phyloP scores from a whole-genome alignment of 1,140 invertebrate genomes.

The Nasonia vitripennis region DNA sequence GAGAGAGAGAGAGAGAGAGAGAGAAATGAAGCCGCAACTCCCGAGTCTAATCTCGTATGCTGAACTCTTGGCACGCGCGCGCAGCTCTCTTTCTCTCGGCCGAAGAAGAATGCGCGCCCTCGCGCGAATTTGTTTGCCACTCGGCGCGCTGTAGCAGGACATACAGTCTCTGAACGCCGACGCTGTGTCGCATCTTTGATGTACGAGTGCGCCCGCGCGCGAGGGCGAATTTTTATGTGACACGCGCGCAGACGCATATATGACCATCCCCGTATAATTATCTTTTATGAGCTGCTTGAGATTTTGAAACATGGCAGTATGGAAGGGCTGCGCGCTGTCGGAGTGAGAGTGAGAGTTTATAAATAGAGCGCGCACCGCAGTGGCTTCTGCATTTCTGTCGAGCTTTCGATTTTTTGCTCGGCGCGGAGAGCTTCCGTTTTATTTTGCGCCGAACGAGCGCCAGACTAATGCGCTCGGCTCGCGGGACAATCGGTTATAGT shows the following conservation, averaged over 20 bases:
- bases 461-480: slow-evolving; percentile 31
- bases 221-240: slow-evolving; percentile 39
- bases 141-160: neutral
- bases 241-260: slow-evolving; percentile 42
- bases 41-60: slow-evolving; percentile 15
- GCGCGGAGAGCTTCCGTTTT: slow-evolving; percentile 38
- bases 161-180: neutral
- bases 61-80: slow-evolving; percentile 39
- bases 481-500: slow-evolving; percentile 41
- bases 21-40: neutral
- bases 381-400: slow-evolving; percentile 1
- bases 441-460: slow-evolving; percentile 17
- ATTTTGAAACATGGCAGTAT: slow-evolving; percentile 42
- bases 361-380: slow-evolving; percentile 29
- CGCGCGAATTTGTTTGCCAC: slow-evolving; percentile 10
- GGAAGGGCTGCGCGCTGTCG: no score
- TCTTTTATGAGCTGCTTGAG: slow-evolving; percentile 51
- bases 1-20: neutral
- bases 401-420: neutral
- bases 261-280: slow-evolving; percentile 49
- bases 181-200: slow-evolving; percentile 25
- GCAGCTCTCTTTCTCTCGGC: neutral
- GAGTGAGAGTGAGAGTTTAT: slow-evolving; percentile 15
- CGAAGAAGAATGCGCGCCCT: neutral
- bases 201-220: neutral